Conservation (phyloP, 2,888 invertebrate genomes). For the Lasioglossum lativentre region DNA sequence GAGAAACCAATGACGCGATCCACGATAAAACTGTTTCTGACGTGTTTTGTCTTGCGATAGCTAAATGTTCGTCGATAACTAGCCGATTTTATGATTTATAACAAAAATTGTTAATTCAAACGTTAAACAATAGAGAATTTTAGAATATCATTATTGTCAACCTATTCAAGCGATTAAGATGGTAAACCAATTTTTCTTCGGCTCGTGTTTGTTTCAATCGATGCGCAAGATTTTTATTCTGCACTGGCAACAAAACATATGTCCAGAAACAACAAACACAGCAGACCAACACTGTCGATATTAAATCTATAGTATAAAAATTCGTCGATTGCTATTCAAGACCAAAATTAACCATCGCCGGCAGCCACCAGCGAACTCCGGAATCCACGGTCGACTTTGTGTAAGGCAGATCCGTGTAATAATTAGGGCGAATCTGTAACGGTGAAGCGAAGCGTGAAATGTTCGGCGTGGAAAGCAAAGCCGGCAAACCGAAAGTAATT, state of each 20-base stretch:
- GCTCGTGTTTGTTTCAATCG: no score
- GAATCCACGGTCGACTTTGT: neutral
- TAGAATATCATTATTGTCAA: neutral
- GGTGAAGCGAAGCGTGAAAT: conserved; percentile 1
- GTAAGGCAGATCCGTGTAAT: neutral
- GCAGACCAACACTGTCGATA: neutral
- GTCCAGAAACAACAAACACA: no score
- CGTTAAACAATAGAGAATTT: neutral
- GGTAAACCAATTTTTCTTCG: no score
- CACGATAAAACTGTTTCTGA: neutral
- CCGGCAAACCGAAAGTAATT: conserved; percentile 1
- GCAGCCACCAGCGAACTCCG: neutral
- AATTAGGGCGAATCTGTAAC: neutral
- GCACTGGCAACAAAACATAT: no score
- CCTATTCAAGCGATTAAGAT: no score
- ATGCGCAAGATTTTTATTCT: no score
- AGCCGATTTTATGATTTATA: no score
- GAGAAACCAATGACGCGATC: neutral
- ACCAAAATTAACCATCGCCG: neutral
- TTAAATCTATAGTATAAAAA: neutral
- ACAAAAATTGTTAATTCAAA: no score
- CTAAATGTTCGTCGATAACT: neutral
- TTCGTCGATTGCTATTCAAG: neutral
- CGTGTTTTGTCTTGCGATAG: no score
- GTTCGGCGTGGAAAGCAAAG: neutral